Percentiles rank a stretch among this genome's conserved stretches.
Conservation (phyloP, 2,888 invertebrate species). For the Xestia xanthographa region DNA sequence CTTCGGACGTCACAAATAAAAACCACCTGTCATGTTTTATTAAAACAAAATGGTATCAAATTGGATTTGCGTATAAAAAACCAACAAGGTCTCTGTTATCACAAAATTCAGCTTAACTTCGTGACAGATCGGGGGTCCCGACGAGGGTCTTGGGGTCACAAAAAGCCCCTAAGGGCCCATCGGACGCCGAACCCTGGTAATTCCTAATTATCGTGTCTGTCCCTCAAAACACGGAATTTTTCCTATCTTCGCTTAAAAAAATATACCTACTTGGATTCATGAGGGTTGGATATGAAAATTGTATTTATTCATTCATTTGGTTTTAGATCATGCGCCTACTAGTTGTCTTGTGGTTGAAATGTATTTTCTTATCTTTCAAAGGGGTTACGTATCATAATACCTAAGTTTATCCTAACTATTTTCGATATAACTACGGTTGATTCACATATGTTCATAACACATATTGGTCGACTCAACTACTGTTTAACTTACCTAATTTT, state of each 20-base stretch:
- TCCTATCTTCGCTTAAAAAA: slow-evolving; percentile 40
- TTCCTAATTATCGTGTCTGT: slow-evolving; percentile 64
- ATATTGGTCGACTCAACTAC: too few relatives aligned
- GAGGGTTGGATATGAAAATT: slow-evolving; percentile 11
- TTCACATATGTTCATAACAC: too few relatives aligned
- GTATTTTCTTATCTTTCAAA: too few relatives aligned
- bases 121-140: slow-evolving; percentile 30
- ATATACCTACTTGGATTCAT: slow-evolving; percentile 2
- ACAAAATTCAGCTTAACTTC: slow-evolving; percentile 16
- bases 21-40: not conserved
- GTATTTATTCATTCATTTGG: too few relatives aligned
- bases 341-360: too few relatives aligned
- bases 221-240: slow-evolving; percentile 58
- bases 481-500: too few relatives aligned
- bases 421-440: too few relatives aligned
- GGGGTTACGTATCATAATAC: too few relatives aligned
- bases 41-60: slow-evolving; percentile 7
- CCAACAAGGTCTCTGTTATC: slow-evolving; percentile 16
- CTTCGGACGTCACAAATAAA: not conserved
- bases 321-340: too few relatives aligned
- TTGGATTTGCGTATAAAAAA: slow-evolving; percentile 15
- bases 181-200: slow-evolving; percentile 42
- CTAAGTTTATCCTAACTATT: too few relatives aligned
- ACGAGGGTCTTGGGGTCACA: slow-evolving; percentile 39
- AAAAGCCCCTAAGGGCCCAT: slow-evolving; percentile 33